phyloP scores from a whole-genome alignment of 2,113 vertebrate genomes.

The Maccullochella peelii region DNA sequence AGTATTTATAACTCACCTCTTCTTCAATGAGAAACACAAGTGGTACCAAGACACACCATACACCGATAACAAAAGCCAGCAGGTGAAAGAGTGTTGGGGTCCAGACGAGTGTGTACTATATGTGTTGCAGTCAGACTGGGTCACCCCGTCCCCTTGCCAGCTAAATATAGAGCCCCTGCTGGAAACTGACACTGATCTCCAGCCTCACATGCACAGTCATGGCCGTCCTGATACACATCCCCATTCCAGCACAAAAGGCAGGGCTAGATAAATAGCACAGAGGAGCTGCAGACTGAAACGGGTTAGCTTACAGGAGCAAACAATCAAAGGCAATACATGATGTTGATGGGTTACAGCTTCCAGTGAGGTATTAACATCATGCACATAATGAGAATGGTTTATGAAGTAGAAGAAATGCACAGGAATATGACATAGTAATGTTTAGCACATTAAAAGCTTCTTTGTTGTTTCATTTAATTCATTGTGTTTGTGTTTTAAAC shows the following conservation, averaged over 20 bases:
- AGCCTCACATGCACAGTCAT: slow-evolving; percentile 31
- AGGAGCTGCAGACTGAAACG: not conserved
- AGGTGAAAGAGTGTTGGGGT: slow-evolving; percentile 28
- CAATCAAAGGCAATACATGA: too few relatives aligned
- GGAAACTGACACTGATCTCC: slow-evolving; percentile 70
- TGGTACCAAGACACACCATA: not conserved
- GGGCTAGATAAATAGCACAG: slow-evolving; percentile 59
- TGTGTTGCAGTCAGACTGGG: slow-evolving; percentile 34
- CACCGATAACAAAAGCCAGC: not conserved
- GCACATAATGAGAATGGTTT: not conserved
- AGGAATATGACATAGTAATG: not conserved
- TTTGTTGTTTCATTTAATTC: not conserved
- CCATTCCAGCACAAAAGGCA: slow-evolving; percentile 50
- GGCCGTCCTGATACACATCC: slow-evolving; percentile 28
- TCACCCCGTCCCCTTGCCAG: slow-evolving; percentile 44
- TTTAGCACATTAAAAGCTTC: not conserved
- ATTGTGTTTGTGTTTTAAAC: not conserved
- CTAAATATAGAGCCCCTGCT: slow-evolving; percentile 80
- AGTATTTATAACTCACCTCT: slow-evolving; percentile 46
- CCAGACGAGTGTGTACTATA: slow-evolving; percentile 3
- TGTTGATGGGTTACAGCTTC: not conserved
- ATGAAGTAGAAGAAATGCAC: not conserved
- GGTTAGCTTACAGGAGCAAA: slow-evolving; percentile 4
- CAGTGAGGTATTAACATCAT: not conserved
- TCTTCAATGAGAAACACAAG: not conserved